These are phyloP conservation scores for Lacanobia oleracea DNA, from an alignment of 2,888 invertebrate genomes.

Conservation along the genomic window DNA sequence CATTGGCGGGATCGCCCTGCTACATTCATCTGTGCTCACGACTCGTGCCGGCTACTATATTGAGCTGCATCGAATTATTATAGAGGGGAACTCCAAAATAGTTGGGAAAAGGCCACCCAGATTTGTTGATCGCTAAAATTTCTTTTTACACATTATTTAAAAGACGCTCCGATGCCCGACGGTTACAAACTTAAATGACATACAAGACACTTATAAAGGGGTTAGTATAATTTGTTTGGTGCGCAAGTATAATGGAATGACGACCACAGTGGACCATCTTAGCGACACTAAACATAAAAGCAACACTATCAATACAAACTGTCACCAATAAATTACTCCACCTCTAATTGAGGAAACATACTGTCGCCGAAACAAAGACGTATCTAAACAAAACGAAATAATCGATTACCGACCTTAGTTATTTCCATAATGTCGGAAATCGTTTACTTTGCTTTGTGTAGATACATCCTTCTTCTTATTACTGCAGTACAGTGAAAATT, in stretches of 20 bases:
- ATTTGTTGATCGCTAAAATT: not conserved
- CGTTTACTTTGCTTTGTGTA: too few species aligned
- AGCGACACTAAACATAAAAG: constrained; percentile 33
- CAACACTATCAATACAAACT: constrained; percentile 34
- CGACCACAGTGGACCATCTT: constrained; percentile 22
- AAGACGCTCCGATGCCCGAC: not conserved
- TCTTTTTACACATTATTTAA: not conserved
- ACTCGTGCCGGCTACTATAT: too few species aligned
- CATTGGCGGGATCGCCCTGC: too few species aligned
- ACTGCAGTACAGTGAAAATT: not conserved
- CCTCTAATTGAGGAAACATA: not conserved
- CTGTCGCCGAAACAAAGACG: too few species aligned
- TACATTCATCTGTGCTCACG: too few species aligned
- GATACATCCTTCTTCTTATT: too few species aligned
- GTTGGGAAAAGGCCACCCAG: not conserved
- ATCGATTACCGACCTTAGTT: too few species aligned
- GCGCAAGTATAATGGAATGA: constrained; percentile 23
- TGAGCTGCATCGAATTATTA: too few species aligned
- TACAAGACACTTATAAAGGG: not conserved
- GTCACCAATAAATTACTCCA: constrained; percentile 8
- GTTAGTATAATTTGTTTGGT: constrained; percentile 37
- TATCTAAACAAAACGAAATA: too few species aligned
- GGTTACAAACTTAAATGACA: not conserved
- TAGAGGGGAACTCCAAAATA: too few species aligned
- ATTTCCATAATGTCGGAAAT: too few species aligned